Evolutionary conservation across 2,797 vertebrate genomes (phyloP), one percentile per base, ranked within the genome.

Genomic region (Hoplostethus mediterraneus): DNA sequence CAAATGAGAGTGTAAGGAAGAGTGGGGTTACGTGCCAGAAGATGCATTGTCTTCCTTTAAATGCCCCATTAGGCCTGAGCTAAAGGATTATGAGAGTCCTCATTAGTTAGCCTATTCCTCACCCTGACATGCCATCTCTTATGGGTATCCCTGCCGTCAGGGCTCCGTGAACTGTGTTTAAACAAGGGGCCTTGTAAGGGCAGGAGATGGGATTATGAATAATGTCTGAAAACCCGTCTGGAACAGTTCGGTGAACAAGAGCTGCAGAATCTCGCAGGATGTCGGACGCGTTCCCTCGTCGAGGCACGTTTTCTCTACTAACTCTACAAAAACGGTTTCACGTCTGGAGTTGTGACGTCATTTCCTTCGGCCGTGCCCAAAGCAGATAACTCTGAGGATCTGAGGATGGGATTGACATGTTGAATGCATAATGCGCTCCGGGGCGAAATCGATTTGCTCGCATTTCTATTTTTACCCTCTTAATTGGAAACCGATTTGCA

Each of bases 41-140:
- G 92, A 94, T 92, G 92, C 91, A 94, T 94, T 91, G 92, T 93
- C 94, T 93, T 90, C 81, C 84, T 89, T 92, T 94, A 93, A 94
- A 95, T 92, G 94, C 90, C 91, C 93, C 92, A 95, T 95, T 94
- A 94, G 90, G 90, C 87, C 74, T 25, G 77, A 92, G 89, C 88
- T 91, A 94, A 91, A 93, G 92, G 92, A 94, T 94, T 93, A 92
- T 93, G 91, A 90, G 90, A 83, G 88, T 91, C 81, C 92, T 94
- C 94, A 93, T 95, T 95, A 94, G 92, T 90, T 82, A 84, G 80
- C 72, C 90, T 87, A 90, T 93, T 93, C 83, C 89, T 94, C 92
- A 93, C 75, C 75, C 86, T 93, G 93, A 93, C 91, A 86, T 87
- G 85, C 85, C 81, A 90, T 92, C 88, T 90, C 89, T 91, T 92